These are phyloP conservation scores for Chrysolina haemoptera DNA, from an alignment of 2,888 invertebrate species.

Conservation along the genomic window DNA sequence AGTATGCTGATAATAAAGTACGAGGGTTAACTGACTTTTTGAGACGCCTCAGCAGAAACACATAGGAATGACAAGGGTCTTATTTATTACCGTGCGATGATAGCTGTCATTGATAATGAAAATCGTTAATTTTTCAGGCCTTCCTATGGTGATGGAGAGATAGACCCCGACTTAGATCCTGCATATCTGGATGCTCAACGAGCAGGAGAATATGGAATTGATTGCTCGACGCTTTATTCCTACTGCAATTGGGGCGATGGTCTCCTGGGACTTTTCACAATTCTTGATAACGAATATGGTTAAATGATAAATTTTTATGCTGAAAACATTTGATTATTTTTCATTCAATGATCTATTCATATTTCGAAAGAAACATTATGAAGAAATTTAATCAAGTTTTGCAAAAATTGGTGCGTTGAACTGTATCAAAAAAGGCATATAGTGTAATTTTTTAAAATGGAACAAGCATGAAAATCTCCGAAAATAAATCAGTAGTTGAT, in stretches of 20 bases:
- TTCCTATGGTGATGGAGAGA: slow-evolving; percentile 66
- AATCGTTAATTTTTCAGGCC: slow-evolving; percentile 47
- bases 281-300: slow-evolving; percentile 50
- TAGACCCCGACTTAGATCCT: slow-evolving; percentile 70
- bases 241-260: slow-evolving; percentile 76
- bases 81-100: too few relatives aligned
- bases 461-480: too few relatives aligned
- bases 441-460: too few relatives aligned
- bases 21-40: too few relatives aligned
- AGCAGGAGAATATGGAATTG: slow-evolving; percentile 77
- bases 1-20: too few relatives aligned
- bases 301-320: not conserved
- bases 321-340: not conserved
- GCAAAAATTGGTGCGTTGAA: too few relatives aligned
- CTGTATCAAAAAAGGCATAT: too few relatives aligned
- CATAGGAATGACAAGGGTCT: too few relatives aligned
- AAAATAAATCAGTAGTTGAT: too few relatives aligned
- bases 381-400: too few relatives aligned
- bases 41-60: too few relatives aligned
- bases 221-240: slow-evolving; percentile 76
- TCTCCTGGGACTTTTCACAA: slow-evolving; percentile 75
- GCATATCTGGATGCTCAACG: slow-evolving; percentile 76
- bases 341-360: not conserved
- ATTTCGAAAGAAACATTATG: not conserved
- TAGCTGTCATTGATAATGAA: not conserved